phyloP scores from a whole-genome alignment of 2,888 invertebrate genomes.

The Tachina lurida region DNA sequence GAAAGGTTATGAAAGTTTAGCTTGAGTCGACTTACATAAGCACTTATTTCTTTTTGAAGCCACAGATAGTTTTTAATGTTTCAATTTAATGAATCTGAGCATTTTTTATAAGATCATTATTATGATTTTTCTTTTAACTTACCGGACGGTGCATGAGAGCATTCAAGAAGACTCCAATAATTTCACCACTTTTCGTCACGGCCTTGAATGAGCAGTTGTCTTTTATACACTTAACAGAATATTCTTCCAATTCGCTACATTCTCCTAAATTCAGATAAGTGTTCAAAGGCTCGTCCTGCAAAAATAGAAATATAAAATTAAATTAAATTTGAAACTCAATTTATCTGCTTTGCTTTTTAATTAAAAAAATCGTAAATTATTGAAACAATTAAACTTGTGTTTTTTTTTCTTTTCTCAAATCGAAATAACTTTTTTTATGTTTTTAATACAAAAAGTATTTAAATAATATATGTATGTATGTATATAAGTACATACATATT shows the following conservation, averaged over 20 bases:
- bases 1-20: background rate
- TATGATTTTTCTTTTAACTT: conserved; percentile 71
- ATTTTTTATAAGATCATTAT: too few relatives aligned
- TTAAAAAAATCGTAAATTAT: too few relatives aligned
- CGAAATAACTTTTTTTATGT: too few relatives aligned
- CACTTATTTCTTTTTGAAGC: too few relatives aligned
- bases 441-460: background rate
- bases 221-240: conserved; percentile 83
- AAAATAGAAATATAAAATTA: conserved; percentile 48
- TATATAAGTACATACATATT: background rate
- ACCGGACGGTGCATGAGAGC: conserved; percentile 82
- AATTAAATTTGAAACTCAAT: background rate
- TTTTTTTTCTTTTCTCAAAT: too few relatives aligned
- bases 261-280: conserved; percentile 81
- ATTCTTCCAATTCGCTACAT: conserved; percentile 84
- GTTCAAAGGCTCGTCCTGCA: conserved; percentile 83
- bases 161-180: conserved; percentile 85
- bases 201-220: conserved; percentile 85
- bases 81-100: too few relatives aligned
- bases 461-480: background rate
- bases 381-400: too few relatives aligned
- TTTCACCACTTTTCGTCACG: conserved; percentile 83
- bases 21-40: too few relatives aligned
- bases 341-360: too few relatives aligned
- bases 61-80: too few relatives aligned